phyloP scores from a whole-genome alignment of 2,888 invertebrate species.

The Pyrgus malvae region DNA sequence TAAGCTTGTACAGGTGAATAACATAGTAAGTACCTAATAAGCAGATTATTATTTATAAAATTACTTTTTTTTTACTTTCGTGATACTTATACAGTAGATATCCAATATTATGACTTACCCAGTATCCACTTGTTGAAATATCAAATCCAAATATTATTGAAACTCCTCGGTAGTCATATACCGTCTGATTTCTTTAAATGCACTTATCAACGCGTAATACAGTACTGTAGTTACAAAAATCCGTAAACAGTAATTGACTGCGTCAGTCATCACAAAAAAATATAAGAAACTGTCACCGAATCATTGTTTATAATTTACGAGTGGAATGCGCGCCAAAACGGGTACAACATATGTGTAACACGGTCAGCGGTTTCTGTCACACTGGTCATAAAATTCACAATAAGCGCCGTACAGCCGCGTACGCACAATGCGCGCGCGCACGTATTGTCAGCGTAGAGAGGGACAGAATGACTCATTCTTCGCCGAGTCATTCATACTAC shows the following conservation, averaged over 20 bases:
- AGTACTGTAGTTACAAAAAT: slow-evolving; percentile 60
- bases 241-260: slow-evolving; percentile 57
- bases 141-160: slow-evolving; percentile 43
- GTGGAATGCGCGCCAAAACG: slow-evolving; percentile 46
- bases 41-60: too few relatives aligned
- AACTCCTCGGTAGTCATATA: slow-evolving; percentile 48
- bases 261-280: slow-evolving; percentile 65
- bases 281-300: slow-evolving; percentile 13
- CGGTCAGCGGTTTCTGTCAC: slow-evolving; percentile 46
- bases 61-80: too few relatives aligned
- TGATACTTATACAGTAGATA: background rate
- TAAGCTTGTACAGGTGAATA: too few relatives aligned
- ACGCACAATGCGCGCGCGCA: slow-evolving; percentile 65
- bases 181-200: slow-evolving; percentile 61
- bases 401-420: slow-evolving; percentile 44
- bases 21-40: too few relatives aligned
- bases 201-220: slow-evolving; percentile 63
- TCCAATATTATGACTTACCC: slow-evolving; percentile 35
- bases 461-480: slow-evolving; percentile 64
- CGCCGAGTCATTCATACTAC: slow-evolving; percentile 33
- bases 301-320: slow-evolving; percentile 33
- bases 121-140: slow-evolving; percentile 16
- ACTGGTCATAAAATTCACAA: slow-evolving; percentile 52
- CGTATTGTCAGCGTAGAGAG: slow-evolving; percentile 58
- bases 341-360: slow-evolving; percentile 40